Base-by-base conservation (phyloP, 2,113 vertebrate species). In the Gymnobelideus leadbeateri region DNA sequence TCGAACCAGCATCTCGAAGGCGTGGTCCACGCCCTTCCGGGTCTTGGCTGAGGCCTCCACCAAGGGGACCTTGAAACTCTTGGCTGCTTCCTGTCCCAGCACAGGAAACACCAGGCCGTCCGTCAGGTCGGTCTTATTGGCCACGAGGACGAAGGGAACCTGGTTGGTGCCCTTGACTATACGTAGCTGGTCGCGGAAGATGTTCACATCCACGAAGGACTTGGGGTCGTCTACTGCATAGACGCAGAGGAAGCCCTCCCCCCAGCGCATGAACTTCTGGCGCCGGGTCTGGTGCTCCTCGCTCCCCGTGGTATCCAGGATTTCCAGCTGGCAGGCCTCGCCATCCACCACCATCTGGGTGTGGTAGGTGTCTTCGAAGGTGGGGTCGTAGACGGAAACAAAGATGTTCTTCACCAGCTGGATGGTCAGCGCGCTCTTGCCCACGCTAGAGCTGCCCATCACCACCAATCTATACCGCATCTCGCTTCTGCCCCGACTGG, bases 171-270 rank as follows among this genome's bases (percentile, higher is more conserved):
- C 95, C 57, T 94, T 52, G 46, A 97, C 96, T 84, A 97, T 97
- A 92, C 96, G 95, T 91, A 97, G 95, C 51, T 97, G 95, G 95
- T 61, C 26, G 8, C 28, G 2, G 28, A 12, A 3, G 28, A 61
- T 10, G 9, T 12, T 61, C 57, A 31, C 57, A 61, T 31, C 26
- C 57, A 99, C 98, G 92, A 99, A 99, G 91, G 99, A 99, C 89
- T 99, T 99, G 89, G 92, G 98, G 96, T 99, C 99, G 97, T 99
- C 99, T 93, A 99, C 99, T 96, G 99, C 99, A n/a, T 99, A 99
- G 96, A 99, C 99, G 52, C 99, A 99, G 37, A 99, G 99, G 97
- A 99, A 99, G 16, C 99, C 99, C 96, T 99, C 99, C 12, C 99
- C 99, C 1, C 98, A 99, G 93, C 99, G 99, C 99, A 99, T 98